Evolutionary conservation across 2,797 vertebrate genomes (phyloP).

Genomic region (Enteromius thamalakanensis): DNA sequence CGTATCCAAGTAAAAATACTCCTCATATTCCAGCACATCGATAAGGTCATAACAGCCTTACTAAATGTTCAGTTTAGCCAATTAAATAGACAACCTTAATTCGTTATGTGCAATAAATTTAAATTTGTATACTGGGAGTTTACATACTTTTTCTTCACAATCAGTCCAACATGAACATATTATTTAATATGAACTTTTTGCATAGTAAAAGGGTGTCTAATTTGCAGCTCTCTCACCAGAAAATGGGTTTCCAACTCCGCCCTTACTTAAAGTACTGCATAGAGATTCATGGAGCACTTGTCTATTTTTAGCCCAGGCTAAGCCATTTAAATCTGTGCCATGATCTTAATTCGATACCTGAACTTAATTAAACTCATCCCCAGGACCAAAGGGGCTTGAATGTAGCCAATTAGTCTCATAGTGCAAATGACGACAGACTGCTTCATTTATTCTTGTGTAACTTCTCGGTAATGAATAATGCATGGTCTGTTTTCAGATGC

Average conservation of each 20-base stretch:
- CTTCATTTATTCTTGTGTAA: constrained; percentile 49
- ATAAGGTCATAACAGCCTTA: background rate
- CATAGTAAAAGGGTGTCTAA: background rate
- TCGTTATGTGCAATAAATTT: background rate
- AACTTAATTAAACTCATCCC: constrained; percentile 69
- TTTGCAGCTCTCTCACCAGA: constrained; percentile 25
- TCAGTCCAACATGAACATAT: background rate
- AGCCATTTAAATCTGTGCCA: constrained; percentile 68
- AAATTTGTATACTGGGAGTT: background rate
- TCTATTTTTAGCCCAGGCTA: constrained; percentile 68
- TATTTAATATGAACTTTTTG: background rate
- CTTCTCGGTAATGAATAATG: constrained; percentile 51
- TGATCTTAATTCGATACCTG: constrained; percentile 74
- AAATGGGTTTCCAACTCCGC: constrained; percentile 52
- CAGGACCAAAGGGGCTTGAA: constrained; percentile 61
- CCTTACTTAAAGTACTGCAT: constrained; percentile 58
- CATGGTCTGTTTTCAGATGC: constrained; percentile 21
- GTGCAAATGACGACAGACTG: constrained; percentile 50
- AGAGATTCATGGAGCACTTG: constrained; percentile 61
- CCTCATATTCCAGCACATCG: background rate
- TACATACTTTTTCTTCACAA: background rate
- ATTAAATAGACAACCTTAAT: constrained; percentile 17
- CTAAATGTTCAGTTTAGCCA: constrained; percentile 14
- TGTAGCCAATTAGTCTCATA: constrained; percentile 54
- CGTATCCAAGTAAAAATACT: background rate